phyloP scores from a whole-genome alignment of 2,888 invertebrate genomes.

The Apamea crenata region DNA sequence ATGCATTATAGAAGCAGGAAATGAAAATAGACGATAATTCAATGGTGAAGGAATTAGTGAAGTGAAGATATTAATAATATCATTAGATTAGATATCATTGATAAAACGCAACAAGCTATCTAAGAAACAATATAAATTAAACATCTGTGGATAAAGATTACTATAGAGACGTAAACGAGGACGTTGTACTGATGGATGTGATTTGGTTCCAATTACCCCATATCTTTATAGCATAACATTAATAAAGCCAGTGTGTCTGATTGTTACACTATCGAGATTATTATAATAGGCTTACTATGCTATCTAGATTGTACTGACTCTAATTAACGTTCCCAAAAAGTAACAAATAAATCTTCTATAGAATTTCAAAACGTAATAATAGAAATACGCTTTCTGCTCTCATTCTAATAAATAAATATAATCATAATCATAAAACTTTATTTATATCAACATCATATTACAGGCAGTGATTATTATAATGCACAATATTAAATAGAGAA shows the following conservation, averaged over 20 bases:
- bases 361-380: not conserved
- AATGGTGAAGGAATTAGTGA: too few species aligned
- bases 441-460: too few species aligned
- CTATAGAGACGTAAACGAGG: slow-evolving; percentile 4
- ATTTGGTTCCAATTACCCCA: slow-evolving; percentile 6
- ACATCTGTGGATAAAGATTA: not conserved
- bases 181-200: slow-evolving; percentile 9
- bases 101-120: not conserved
- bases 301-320: slow-evolving; percentile 17
- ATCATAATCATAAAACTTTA: too few species aligned
- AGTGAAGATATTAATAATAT: too few species aligned
- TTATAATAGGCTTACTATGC: not conserved
- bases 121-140: not conserved
- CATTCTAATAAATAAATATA: too few species aligned
- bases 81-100: too few species aligned
- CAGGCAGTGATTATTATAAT: too few species aligned
- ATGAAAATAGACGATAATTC: not conserved
- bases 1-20: not conserved
- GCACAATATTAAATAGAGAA: too few species aligned
- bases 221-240: not conserved
- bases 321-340: not conserved
- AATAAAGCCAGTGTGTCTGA: slow-evolving; percentile 6
- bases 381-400: not conserved
- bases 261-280: slow-evolving; percentile 24
- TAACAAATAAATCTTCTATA: not conserved